phyloP scores from a whole-genome alignment of 2,888 invertebrate species.

The Glyphotaelius pellucidus region DNA sequence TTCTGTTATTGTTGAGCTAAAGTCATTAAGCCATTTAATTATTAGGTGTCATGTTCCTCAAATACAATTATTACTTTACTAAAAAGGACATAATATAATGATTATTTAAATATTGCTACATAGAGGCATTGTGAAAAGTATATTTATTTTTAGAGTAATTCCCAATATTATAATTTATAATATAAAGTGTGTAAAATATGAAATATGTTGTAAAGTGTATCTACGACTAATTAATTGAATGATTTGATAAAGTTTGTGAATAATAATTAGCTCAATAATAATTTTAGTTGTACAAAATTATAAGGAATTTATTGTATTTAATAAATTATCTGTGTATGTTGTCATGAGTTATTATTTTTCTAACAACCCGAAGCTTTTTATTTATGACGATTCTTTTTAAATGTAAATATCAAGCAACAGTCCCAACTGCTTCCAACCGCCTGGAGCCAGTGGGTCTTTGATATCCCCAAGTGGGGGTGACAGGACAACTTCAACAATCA shows the following conservation, averaged over 20 bases:
- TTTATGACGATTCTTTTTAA: not conserved
- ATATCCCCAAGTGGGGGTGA: too few species aligned
- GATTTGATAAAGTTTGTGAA: conserved; percentile 19
- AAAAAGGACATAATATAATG: not conserved
- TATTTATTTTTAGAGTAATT: conserved; percentile 45
- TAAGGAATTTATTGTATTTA: conserved; percentile 55
- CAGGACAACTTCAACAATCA: too few species aligned
- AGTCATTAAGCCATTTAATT: not conserved
- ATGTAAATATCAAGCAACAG: too few species aligned
- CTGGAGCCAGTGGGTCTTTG: too few species aligned
- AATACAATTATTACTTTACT: conserved; percentile 11
- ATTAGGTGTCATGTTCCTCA: conserved; percentile 32
- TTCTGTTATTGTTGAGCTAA: not conserved
- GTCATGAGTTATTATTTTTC: not conserved
- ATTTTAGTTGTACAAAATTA: conserved; percentile 60
- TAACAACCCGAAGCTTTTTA: not conserved
- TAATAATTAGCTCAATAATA: conserved; percentile 62
- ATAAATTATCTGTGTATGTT: conserved; percentile 62
- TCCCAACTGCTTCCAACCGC: too few species aligned
- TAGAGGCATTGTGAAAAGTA: conserved; percentile 2
- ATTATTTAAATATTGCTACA: conserved; percentile 13
- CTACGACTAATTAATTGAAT: conserved; percentile 14
- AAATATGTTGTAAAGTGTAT: conserved; percentile 14
- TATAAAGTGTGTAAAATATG: conserved; percentile 16
- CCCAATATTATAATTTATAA: not conserved